Conservation (phyloP, 2,888 invertebrate genomes). For the Nomada fabriciana region DNA sequence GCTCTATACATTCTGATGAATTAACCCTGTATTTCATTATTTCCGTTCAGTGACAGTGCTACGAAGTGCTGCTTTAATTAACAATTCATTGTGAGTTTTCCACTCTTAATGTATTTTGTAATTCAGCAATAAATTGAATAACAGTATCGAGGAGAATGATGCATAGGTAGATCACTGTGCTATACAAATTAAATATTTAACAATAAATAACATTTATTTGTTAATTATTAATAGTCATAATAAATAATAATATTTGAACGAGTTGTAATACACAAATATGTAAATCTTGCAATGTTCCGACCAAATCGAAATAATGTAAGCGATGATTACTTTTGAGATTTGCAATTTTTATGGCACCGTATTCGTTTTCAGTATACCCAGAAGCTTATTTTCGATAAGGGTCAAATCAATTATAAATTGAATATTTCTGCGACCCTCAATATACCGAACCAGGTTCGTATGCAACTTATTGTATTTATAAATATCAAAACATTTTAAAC, state of each 20-base stretch:
- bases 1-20: constrained; percentile 15
- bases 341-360: constrained; percentile 24
- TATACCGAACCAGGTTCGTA: no score
- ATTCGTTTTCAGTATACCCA: background rate
- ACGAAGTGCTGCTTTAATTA: background rate
- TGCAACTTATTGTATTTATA: no score
- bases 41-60: background rate
- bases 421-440: no score
- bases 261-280: background rate
- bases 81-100: background rate
- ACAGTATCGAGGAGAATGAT: background rate
- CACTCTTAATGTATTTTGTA: background rate
- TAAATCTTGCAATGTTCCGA: background rate
- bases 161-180: no score
- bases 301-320: constrained; percentile 13
- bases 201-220: no score
- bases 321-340: background rate
- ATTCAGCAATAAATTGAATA: background rate
- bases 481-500: no score
- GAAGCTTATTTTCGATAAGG: background rate
- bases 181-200: no score
- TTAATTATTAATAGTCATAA: no score
- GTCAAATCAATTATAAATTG: background rate
- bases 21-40: background rate
- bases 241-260: no score